phyloP scores from a whole-genome alignment of 2,113 vertebrate genomes.

The Nymphicus hollandicus region DNA sequence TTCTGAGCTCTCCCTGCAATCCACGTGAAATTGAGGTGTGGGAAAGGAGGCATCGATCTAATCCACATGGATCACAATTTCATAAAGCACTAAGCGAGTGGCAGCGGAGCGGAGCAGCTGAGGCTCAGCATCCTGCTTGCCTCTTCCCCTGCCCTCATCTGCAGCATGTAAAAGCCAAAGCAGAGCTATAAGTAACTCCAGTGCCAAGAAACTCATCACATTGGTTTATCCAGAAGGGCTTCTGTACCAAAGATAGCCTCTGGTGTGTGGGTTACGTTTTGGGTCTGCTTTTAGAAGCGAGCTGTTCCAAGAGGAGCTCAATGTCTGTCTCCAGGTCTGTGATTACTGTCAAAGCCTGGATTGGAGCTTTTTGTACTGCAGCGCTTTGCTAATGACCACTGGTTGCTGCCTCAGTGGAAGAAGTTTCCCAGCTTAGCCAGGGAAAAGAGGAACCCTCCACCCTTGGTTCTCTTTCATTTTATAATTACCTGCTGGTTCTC shows the following conservation, averaged over 20 bases:
- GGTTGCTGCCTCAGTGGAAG: slow-evolving; percentile 6
- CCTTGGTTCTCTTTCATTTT: slow-evolving; percentile 25
- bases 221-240: slow-evolving; percentile 30
- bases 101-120: not conserved
- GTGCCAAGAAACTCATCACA: not conserved
- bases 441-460: not conserved
- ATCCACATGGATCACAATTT: not conserved
- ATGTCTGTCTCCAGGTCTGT: not conserved
- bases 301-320: not conserved
- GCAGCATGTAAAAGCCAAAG: not conserved
- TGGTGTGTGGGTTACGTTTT: not conserved
- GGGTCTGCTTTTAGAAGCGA: slow-evolving; percentile 11
- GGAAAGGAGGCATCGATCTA: not conserved
- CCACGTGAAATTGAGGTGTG: not conserved
- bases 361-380: slow-evolving; percentile 17
- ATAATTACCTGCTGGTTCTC: slow-evolving; percentile 36
- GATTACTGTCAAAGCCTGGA: not conserved
- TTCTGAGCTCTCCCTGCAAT: not conserved
- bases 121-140: not conserved
- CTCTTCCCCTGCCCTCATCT: not conserved
- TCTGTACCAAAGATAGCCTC: slow-evolving; percentile 36
- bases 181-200: not conserved
- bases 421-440: not conserved
- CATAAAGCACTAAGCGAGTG: not conserved
- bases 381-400: slow-evolving; percentile 21